phyloP scores from a whole-genome alignment of 2,113 vertebrate genomes.

The Lepidothrix coronata region DNA sequence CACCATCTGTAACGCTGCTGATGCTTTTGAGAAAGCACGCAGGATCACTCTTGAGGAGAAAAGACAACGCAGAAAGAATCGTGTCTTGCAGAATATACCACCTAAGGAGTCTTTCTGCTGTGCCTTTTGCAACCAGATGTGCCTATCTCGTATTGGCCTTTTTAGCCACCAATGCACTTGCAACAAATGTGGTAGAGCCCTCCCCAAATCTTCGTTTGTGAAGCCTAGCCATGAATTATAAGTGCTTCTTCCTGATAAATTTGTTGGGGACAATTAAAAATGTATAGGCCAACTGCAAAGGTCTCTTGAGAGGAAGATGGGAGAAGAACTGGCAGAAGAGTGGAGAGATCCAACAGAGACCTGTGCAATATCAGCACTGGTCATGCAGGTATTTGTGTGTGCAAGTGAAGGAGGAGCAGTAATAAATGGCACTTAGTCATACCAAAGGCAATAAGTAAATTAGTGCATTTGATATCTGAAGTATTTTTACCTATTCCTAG shows the following conservation, averaged over 20 bases:
- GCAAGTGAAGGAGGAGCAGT: not conserved
- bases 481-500: not conserved
- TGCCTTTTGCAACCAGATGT: no score
- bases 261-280: not conserved
- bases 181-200: no score
- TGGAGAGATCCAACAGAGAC: not conserved
- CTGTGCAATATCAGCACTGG: not conserved
- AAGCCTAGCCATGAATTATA: not conserved
- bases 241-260: not conserved
- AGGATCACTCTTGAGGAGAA: no score
- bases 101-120: no score
- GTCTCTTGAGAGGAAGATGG: not conserved
- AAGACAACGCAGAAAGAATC: no score
- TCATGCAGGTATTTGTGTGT: not conserved
- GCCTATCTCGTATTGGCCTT: no score
- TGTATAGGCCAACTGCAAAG: not conserved
- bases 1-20: no score
- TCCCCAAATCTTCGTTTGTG: no score
- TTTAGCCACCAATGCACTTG: no score
- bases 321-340: not conserved
- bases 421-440: not conserved
- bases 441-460: no score
- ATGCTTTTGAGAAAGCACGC: no score
- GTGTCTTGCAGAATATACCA: no score
- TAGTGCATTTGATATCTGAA: not conserved